Evolutionary conservation across 2,888 invertebrate genomes (phyloP).

Genomic region (Pterostichus madidus): DNA sequence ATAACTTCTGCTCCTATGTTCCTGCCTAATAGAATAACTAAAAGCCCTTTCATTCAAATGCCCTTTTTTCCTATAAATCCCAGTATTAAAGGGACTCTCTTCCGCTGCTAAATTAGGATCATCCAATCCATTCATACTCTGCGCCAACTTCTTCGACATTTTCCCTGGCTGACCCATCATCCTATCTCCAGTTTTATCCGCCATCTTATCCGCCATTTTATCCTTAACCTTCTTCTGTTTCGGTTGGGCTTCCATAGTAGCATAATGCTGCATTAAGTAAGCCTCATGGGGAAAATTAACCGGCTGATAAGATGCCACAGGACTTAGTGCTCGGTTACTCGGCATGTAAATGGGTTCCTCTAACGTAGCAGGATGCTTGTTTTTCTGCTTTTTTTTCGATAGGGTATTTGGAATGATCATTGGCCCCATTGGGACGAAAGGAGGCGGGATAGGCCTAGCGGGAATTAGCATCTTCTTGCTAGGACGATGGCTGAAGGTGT

Average conservation of each 20-base stretch:
- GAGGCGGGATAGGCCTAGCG: slow-evolving; percentile 75
- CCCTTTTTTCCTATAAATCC: slow-evolving; percentile 94
- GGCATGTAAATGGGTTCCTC: slow-evolving; percentile 82
- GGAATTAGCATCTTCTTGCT: slow-evolving; percentile 80
- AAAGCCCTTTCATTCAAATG: slow-evolving; percentile 96
- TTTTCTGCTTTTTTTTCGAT: slow-evolving; percentile 78
- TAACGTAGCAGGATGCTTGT: slow-evolving; percentile 72
- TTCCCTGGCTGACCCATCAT: slow-evolving; percentile 72
- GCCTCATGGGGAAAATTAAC: slow-evolving; percentile 81
- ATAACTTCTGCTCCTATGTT: slow-evolving; percentile 94
- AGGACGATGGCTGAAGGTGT: slow-evolving; percentile 78
- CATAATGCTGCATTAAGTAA: slow-evolving; percentile 81
- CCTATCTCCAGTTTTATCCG: too few relatives aligned
- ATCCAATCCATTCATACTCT: slow-evolving; percentile 84
- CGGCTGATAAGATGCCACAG: slow-evolving; percentile 81
- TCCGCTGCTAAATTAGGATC: slow-evolving; percentile 75
- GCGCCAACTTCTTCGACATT: slow-evolving; percentile 82
- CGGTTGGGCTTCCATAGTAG: slow-evolving; percentile 77
- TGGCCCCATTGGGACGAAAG: slow-evolving; percentile 75
- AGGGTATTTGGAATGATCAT: slow-evolving; percentile 79
- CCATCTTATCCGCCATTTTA: slow-evolving; percentile 13
- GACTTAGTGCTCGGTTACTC: slow-evolving; percentile 79
- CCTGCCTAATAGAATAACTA: slow-evolving; percentile 95
- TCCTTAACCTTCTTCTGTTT: slow-evolving; percentile 68
- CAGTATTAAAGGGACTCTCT: slow-evolving; percentile 85